A percentile compares a stretch with the other conserved stretches of the same genome.
phyloP scores from a whole-genome alignment of 2,113 vertebrate species.

The Forbesichthys papilliferus region DNA sequence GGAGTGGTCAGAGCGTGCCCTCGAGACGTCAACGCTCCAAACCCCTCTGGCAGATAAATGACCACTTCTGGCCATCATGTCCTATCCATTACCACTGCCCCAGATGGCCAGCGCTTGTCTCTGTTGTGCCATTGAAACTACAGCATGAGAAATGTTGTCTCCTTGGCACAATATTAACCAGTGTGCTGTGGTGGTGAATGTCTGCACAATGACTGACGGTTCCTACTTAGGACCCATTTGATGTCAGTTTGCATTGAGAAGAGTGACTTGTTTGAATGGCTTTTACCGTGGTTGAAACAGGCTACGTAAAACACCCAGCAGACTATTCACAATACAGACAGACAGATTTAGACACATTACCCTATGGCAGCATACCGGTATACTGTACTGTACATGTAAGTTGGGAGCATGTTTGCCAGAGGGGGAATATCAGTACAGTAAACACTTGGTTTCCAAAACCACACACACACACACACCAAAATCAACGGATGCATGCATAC shows the following conservation, averaged over 20 bases:
- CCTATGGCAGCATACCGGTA: too few species aligned
- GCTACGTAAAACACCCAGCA: background rate
- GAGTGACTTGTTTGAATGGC: slow-evolving; percentile 26
- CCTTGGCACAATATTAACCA: slow-evolving; percentile 41
- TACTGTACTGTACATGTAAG: too few species aligned
- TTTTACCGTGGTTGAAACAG: slow-evolving; percentile 9
- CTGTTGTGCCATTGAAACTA: slow-evolving; percentile 28
- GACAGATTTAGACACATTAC: background rate
- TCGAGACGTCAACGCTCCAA: too few species aligned
- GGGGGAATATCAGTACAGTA: too few species aligned
- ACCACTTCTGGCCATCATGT: background rate
- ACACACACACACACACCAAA: too few species aligned
- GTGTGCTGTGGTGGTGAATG: slow-evolving; percentile 38
- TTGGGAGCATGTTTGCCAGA: too few species aligned
- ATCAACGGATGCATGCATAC: too few species aligned
- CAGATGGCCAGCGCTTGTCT: slow-evolving; percentile 18
- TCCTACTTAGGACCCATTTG: slow-evolving; percentile 18
- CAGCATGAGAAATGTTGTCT: slow-evolving; percentile 43
- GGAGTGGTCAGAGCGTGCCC: too few species aligned
- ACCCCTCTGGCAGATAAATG: background rate
- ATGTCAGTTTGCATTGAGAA: slow-evolving; percentile 29
- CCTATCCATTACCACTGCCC: background rate
- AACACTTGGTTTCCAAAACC: too few species aligned
- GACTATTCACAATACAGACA: background rate
- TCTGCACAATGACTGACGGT: slow-evolving; percentile 38